These are phyloP conservation scores for Amazona vittata DNA, from an alignment of 2,113 vertebrate species.

Conservation along the genomic window DNA sequence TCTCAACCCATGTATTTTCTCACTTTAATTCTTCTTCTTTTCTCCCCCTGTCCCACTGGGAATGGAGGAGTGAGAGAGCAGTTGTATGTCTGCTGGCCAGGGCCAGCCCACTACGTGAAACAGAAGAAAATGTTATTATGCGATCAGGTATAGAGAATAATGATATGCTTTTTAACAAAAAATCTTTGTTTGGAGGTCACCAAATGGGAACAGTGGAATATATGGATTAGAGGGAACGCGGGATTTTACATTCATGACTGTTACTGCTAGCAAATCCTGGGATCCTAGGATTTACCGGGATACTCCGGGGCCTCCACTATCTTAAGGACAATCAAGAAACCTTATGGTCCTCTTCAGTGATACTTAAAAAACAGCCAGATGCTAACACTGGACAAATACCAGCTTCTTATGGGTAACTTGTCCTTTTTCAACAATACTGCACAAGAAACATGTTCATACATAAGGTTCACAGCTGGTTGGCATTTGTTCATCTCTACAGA, in stretches of 20 bases:
- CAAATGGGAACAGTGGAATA: not conserved
- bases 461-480: not conserved
- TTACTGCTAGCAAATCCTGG: not conserved
- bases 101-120: not conserved
- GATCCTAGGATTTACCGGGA: not conserved
- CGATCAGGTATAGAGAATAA: not conserved
- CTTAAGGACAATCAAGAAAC: not conserved
- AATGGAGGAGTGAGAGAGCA: rapidly evolving
- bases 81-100: not conserved
- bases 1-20: not conserved
- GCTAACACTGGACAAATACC: not conserved
- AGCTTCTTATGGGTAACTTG: not conserved
- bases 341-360: not conserved
- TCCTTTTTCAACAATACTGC: not conserved
- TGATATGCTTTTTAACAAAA: not conserved
- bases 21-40: not conserved
- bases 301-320: not conserved
- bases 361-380: not conserved
- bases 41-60: not conserved
- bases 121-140: not conserved
- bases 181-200: not conserved
- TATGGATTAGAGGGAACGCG: not conserved
- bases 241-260: not conserved
- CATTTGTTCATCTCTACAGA: not conserved
- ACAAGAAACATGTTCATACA: not conserved